Conservation (phyloP, 1,140 invertebrate genomes). For the Trachymyrmex septentrionalis region DNA sequence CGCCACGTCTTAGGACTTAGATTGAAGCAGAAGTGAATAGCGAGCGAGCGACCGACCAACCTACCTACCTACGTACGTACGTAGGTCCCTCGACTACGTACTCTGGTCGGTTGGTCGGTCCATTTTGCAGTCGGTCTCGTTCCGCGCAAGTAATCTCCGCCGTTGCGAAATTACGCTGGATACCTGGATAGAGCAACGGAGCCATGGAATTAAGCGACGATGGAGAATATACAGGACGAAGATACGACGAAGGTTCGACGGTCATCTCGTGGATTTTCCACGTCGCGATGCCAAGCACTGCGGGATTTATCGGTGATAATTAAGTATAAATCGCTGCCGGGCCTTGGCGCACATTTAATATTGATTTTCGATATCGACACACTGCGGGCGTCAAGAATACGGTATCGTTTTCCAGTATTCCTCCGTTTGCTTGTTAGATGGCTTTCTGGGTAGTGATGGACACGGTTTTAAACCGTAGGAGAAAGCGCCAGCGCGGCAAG, state of each 20-base stretch:
- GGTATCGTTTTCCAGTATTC: slow-evolving; percentile 1
- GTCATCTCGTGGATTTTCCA: slow-evolving; percentile 56
- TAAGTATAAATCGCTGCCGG: slow-evolving; percentile 69
- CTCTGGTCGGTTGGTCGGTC: slow-evolving; percentile 48
- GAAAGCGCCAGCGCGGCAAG: not conserved
- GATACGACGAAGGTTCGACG: slow-evolving; percentile 3
- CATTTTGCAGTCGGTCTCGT: slow-evolving; percentile 70
- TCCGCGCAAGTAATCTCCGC: slow-evolving; percentile 72
- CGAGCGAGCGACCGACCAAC: not conserved
- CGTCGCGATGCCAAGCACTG: slow-evolving; percentile 25
- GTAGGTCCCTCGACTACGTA: not conserved
- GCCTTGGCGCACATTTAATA: slow-evolving; percentile 53
- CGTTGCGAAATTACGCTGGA: slow-evolving; percentile 35
- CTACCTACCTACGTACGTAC: not conserved
- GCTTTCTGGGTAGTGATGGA: slow-evolving; percentile 28
- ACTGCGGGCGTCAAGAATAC: not conserved
- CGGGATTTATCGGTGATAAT: slow-evolving; percentile 70
- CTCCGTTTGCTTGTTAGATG: slow-evolving; percentile 43
- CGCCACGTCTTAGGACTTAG: slow-evolving; percentile 62
- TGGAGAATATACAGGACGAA: slow-evolving; percentile 51
- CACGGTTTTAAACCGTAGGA: slow-evolving; percentile 24
- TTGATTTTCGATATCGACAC: slow-evolving; percentile 47
- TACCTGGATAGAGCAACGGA: slow-evolving; percentile 34
- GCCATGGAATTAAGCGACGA: slow-evolving; percentile 68
- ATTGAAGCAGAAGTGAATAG: slow-evolving; percentile 52